These are phyloP conservation scores for Erpetoichthys calabaricus DNA, from an alignment of 2,797 vertebrate species.

Conservation along the genomic window DNA sequence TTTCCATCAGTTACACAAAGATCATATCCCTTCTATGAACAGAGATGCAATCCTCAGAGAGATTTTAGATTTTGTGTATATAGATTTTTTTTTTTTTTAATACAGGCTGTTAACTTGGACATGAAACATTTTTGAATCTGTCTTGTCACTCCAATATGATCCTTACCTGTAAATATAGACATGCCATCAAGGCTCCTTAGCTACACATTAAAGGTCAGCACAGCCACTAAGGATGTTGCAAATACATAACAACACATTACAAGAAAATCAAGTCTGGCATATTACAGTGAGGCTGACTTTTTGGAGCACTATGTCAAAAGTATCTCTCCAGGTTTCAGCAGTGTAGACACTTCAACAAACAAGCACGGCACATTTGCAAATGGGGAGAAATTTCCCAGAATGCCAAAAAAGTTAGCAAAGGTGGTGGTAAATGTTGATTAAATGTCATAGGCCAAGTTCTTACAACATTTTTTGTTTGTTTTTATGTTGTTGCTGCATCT, in stretches of 20 bases:
- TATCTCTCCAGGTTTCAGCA: background rate
- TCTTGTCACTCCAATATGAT: background rate
- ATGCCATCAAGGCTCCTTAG: slow-evolving; percentile 29
- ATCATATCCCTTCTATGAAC: too few species aligned
- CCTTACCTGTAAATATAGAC: slow-evolving; percentile 1
- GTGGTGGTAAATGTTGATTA: slow-evolving; percentile 4
- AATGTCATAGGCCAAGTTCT: slow-evolving; percentile 25
- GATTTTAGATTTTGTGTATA: too few species aligned
- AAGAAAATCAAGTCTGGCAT: slow-evolving; percentile 8
- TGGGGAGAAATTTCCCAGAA: slow-evolving; percentile 6
- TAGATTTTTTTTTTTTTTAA: too few species aligned
- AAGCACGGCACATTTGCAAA: slow-evolving; percentile 15
- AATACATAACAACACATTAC: slow-evolving; percentile 3
- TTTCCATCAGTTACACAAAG: too few species aligned
- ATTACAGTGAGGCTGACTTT: slow-evolving; percentile 7
- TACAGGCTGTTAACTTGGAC: too few species aligned
- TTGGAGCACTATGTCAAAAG: background rate
- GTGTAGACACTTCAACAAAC: slow-evolving; percentile 9
- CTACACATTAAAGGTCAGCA: slow-evolving; percentile 22
- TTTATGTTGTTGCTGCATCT: too few species aligned
- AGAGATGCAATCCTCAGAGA: too few species aligned
- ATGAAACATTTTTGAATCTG: too few species aligned
- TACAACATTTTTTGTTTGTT: background rate
- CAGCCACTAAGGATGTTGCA: slow-evolving; percentile 14
- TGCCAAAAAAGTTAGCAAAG: background rate